Evolutionary conservation across 1,140 invertebrate species (phyloP), one percentile per base, ranked within the genome.

Genomic region (Leptonema lineaticorne): DNA sequence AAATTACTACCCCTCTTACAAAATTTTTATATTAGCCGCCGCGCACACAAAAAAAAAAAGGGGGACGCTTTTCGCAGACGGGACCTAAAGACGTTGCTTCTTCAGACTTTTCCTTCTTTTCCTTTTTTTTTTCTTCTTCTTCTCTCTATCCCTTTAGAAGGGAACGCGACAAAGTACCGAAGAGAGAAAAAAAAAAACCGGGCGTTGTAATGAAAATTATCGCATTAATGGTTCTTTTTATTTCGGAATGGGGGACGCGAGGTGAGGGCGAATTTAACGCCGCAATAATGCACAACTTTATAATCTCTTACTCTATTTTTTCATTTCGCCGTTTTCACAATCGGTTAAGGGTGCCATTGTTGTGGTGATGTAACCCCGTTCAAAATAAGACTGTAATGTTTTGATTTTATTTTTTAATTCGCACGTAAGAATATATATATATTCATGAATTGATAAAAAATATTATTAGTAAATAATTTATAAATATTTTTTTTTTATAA

Each of bases 181-280:
- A 14, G 37, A 2, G 50, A 26, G 37, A 41, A 41, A 9, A 41
- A 41, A 16, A 53, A 20, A 59, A 59, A 28, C 27, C 22, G 59
- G 33, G 33, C 59, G 59, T 9, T 62, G 30, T 62, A 62, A 62
- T 62, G 59, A 45, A 62, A 62, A 62, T 62, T 62, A 62, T 62
- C 59, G 33, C 59, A 62, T 62, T 62, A 62, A 62, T 62, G 59
- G 59, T 62, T 62, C 45, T 62, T 33, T 20, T 45, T 59, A 14
- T 11, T 16, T 14, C 37, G 37, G 37, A 33, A 11, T 33, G 30
- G 37, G 16, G 37, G 37, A 16, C 9, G 37, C 2, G 37, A 41
- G 37, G 37, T 41, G 37, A 41, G 37, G n/a, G 16, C 2, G 37
- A 41, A 9, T 53, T 53, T 3, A 45, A 53, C 18, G 4, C 18